Evolutionary conservation across 2,888 invertebrate genomes (phyloP), one percentile per base, ranked within the genome.

Genomic region (Hirtodrosophila duncani): DNA sequence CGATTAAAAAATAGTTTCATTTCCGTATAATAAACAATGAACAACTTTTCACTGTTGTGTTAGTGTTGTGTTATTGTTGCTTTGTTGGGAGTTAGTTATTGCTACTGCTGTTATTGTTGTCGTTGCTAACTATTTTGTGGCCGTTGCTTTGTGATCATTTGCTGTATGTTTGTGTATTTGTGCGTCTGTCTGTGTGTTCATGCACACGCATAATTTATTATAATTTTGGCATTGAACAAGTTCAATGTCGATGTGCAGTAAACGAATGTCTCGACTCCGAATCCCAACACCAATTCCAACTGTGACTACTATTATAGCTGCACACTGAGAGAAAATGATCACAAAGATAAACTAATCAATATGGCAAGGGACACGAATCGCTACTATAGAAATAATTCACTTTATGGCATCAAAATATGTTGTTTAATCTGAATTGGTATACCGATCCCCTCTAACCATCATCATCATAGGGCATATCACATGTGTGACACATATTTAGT

Each of bases 171-270:
- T n/a, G n/a, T n/a, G n/a, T n/a, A n/a, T 55, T 55, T 42, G 31
- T 7, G 55, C 13, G 27, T 26, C 21, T 33, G 56, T 45, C 30
- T 31, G 43, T 41, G 61, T 48, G 57, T 29, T 38, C 51, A 38
- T 58, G 39, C 64, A 65, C 64, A 74, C 74, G 75, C 79, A 81
- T 82, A 78, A 70, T 82, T 81, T 63, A 79, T 69, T 69, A 67
- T 70, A 81, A 79, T 83, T 65, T 68, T 83, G 84, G 71, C 84
- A 84, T 81, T 84, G 84, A 83, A 81, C 74, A 77, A 74, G 64
- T 82, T 69, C 83, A 83, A 83, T 84, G 84, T 71, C 84, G 79
- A 79, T 59, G 23, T 71, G 68, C 80, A 79, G 68, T 67, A 56
- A 63, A 59, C 56, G 29, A 36, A 39, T 29, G 26, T 17, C n/a